A percentile compares a stretch with the other conserved stretches of the same genome.
Evolutionary conservation across 2,113 vertebrate genomes (phyloP).

Genomic region (Pholis gunnellus): DNA sequence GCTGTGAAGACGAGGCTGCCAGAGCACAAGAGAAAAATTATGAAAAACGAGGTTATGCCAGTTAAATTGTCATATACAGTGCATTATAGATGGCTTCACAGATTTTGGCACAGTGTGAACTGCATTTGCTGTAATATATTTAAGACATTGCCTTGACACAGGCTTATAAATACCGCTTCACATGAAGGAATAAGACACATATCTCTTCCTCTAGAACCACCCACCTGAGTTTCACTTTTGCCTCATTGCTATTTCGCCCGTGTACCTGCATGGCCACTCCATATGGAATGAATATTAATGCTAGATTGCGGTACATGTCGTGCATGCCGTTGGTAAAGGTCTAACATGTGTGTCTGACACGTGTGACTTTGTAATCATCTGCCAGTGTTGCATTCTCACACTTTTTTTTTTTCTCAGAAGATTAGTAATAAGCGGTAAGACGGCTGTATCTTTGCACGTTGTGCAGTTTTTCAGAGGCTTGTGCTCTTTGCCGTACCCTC

Average conservation of each 20-base stretch:
- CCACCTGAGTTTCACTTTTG: constrained; percentile 10
- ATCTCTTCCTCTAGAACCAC: constrained; percentile 7
- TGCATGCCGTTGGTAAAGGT: background rate
- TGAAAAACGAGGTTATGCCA: background rate
- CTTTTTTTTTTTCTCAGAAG: background rate
- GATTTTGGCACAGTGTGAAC: constrained; percentile 19
- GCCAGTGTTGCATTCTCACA: background rate
- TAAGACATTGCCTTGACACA: background rate
- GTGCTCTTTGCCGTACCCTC: background rate
- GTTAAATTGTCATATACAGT: background rate
- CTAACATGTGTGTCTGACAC: background rate
- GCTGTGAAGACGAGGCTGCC: constrained; percentile 30
- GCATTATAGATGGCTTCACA: constrained; percentile 1
- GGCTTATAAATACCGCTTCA: constrained; percentile 39
- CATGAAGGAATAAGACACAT: background rate
- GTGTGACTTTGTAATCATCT: background rate
- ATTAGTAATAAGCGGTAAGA: background rate
- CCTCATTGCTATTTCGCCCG: background rate
- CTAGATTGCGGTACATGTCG: background rate
- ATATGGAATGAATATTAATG: background rate
- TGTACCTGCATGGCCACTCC: background rate
- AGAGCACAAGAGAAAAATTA: constrained; percentile 6
- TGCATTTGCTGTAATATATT: constrained; percentile 17
- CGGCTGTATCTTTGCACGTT: background rate
- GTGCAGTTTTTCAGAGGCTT: background rate